These are phyloP conservation scores for Phylloscopus collybita DNA, from an alignment of 2,797 vertebrate genomes.

Conservation along the genomic window DNA sequence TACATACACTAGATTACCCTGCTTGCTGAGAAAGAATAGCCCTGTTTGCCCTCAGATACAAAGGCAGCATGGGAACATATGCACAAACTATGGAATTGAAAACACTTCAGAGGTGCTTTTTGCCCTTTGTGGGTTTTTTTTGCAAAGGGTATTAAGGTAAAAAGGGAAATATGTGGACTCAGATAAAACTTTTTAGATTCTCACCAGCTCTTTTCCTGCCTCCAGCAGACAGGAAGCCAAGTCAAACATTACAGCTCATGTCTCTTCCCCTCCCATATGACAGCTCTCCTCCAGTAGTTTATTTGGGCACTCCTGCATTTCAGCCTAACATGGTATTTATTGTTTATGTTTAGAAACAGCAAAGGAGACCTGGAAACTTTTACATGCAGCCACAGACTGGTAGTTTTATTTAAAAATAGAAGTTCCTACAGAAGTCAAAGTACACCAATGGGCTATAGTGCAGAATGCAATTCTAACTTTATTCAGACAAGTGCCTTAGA, in stretches of 20 bases:
- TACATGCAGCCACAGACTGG: not conserved
- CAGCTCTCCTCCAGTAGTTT: conserved; percentile 6
- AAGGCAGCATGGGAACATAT: not conserved
- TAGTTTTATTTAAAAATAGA: not conserved
- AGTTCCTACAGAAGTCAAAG: not conserved
- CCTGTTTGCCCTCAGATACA: not conserved
- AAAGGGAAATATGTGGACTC: not conserved
- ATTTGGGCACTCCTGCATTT: not conserved
- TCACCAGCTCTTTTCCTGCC: conserved; percentile 53
- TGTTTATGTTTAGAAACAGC: not conserved
- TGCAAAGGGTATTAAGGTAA: not conserved
- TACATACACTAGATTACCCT: not conserved
- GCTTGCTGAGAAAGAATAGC: not conserved
- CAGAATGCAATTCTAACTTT: not conserved
- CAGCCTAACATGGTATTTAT: not conserved
- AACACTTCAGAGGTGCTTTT: not conserved
- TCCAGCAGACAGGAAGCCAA: conserved; percentile 56
- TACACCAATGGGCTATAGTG: not conserved
- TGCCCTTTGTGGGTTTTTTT: not conserved
- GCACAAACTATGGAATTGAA: not conserved
- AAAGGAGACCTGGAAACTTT: not conserved
- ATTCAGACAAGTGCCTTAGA: not conserved
- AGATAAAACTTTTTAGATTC: conserved; percentile 56
- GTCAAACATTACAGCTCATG: conserved; percentile 50
- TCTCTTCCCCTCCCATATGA: conserved; percentile 10